Evolutionary conservation across 2,797 vertebrate genomes (phyloP).

Genomic region (Coccyzus lansbergi): DNA sequence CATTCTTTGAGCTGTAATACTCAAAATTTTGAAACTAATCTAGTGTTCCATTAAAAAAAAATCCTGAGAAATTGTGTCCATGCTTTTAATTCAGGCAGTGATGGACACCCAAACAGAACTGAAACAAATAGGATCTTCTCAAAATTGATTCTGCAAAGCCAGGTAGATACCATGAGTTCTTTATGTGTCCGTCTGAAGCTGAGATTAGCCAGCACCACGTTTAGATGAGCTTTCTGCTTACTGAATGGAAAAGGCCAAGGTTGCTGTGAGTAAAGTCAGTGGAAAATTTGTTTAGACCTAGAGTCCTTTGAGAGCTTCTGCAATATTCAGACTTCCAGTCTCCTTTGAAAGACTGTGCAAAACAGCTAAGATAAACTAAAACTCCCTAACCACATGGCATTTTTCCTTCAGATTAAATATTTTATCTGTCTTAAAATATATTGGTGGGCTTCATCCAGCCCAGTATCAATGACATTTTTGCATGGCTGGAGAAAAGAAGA

Average conservation of each 20-base stretch:
- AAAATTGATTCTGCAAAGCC: neutral
- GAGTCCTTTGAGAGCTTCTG: neutral
- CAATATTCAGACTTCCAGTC: neutral
- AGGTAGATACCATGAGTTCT: neutral
- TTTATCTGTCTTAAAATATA: neutral
- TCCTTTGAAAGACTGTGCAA: neutral
- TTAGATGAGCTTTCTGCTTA: neutral
- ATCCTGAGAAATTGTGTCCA: neutral
- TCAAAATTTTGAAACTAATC: neutral
- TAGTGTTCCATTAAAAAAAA: neutral
- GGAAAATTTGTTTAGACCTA: neutral
- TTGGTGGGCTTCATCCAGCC: neutral
- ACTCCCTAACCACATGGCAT: neutral
- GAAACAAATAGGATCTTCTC: neutral
- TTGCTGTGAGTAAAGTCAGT: neutral
- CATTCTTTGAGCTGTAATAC: neutral
- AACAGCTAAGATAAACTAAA: neutral
- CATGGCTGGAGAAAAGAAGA: neutral
- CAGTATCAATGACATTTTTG: neutral
- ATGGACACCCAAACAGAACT: neutral
- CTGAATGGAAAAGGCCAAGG: neutral
- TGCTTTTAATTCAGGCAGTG: slow-evolving; percentile 5
- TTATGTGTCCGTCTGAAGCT: neutral
- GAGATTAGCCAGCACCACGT: neutral
- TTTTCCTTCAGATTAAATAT: neutral